Base-by-base conservation (phyloP, 2,797 vertebrate genomes). In the Tauraco hartlaubi region DNA sequence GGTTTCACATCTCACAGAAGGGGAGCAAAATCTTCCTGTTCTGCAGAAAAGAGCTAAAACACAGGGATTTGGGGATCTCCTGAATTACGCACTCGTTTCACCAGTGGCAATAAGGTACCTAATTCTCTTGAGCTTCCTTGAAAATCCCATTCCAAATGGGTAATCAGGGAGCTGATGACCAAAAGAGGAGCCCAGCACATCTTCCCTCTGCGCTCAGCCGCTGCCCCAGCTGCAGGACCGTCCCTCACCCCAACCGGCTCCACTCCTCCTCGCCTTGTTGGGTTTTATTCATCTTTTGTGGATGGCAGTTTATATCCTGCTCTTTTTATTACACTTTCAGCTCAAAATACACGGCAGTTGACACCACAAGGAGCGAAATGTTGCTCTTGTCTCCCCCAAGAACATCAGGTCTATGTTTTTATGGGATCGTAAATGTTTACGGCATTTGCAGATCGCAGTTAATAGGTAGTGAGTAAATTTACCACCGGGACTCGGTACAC, bases 371-470 rank as follows among this genome's bases (percentile, higher is more conserved):
- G 37, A 90, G n/a, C 0, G 0, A 92, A 84, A 62, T 4, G 1
- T 56, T 94, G 29, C 46, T 86, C 26, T 85, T 49, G 16, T 66
- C 85, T 95, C 43, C 72, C 39, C 72, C 35, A 74, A 12, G 39
- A 91, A 71, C 43, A 92, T 44, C 69, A 61, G 39, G 46, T 62
- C 31, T 35, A 20, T 43, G 86, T 76, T 91, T 93, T 89, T 49
- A 91, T 16, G 54, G 48, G 29, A 33, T 52, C 46, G 66, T 85
- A 95, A 80, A 92, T 29, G 46, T 91, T 96, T 88, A 91, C n/a
- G 46, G 19, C 7, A 2, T 37, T 63, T 88, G 71, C 61, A 92
- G 68, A 25, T 16, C 46, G 56, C 33, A 49, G 49, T 44, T 91
- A 88, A 56, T 8, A 69, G 76, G 51, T 4, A 81, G 37, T 19